A percentile compares a stretch with the other conserved stretches of the same genome.
Evolutionary conservation across 2,113 vertebrate species (phyloP).

Genomic region (Caloenas nicobarica): DNA sequence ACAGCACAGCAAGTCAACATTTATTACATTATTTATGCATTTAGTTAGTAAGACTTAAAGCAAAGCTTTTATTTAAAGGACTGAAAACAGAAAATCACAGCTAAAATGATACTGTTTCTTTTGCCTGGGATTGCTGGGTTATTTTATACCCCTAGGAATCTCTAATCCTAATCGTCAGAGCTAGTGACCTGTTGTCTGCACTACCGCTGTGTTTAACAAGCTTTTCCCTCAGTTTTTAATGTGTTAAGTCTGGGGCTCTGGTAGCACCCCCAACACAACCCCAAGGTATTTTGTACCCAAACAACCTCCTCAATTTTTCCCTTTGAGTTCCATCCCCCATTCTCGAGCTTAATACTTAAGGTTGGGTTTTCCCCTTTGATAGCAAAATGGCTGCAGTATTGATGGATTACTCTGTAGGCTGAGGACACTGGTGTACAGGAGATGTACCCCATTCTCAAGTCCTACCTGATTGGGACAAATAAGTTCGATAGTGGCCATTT

Average conservation of each 20-base stretch:
- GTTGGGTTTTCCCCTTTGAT: not conserved
- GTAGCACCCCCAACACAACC: not conserved
- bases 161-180: not conserved
- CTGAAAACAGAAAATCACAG: not conserved
- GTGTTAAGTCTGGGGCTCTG: not conserved
- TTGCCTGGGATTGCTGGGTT: not conserved
- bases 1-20: not conserved
- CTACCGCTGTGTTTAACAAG: not conserved
- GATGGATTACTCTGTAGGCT: not conserved
- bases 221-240: not conserved
- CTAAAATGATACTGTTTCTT: not conserved
- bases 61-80: not conserved
- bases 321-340: not conserved
- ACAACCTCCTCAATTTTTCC: not conserved
- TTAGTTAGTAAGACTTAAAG: not conserved
- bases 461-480: not conserved
- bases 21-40: not conserved
- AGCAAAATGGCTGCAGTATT: not conserved
- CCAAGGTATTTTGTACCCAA: not conserved
- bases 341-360: not conserved
- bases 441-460: rapidly evolving
- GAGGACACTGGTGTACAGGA: not conserved
- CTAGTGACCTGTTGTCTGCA: not conserved
- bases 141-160: not conserved
- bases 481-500: not conserved